phyloP scores from a whole-genome alignment of 2,113 vertebrate species.

The Heteronetta atricapilla region DNA sequence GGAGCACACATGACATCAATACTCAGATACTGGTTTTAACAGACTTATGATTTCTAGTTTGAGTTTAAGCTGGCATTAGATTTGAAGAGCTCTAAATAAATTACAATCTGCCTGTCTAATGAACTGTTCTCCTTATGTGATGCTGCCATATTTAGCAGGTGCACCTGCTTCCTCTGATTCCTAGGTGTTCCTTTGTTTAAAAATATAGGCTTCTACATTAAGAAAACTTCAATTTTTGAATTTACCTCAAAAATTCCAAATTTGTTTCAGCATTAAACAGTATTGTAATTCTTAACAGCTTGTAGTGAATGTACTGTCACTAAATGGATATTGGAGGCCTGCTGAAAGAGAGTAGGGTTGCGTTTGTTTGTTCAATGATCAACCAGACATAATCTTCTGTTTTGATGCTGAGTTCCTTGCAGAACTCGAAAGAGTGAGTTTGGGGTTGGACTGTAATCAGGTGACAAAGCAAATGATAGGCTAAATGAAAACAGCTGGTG shows the following conservation, averaged over 20 bases:
- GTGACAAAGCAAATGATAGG: not conserved
- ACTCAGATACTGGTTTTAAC: not conserved
- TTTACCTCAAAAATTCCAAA: not conserved
- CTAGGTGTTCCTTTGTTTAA: not conserved
- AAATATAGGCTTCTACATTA: not conserved
- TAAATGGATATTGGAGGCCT: not conserved
- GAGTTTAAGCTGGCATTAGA: not conserved
- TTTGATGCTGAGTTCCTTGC: not conserved
- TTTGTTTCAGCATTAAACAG: not conserved
- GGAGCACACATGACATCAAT: not conserved
- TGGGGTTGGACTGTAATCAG: not conserved
- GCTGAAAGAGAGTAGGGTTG: not conserved
- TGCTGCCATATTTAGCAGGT: not conserved
- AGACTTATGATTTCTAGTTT: not conserved
- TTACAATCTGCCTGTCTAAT: not conserved
- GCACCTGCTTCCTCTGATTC: not conserved
- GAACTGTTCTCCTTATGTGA: not conserved
- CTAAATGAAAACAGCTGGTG: not conserved
- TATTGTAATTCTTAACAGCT: not conserved
- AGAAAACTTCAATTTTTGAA: not conserved
- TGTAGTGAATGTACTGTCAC: not conserved
- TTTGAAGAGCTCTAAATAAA: not conserved
- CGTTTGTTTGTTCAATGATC: rapidly evolving
- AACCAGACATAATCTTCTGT: not conserved
- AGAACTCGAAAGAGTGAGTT: not conserved